phyloP scores from a whole-genome alignment of 2,797 vertebrate species.

The Pipistrellus kuhlii region DNA sequence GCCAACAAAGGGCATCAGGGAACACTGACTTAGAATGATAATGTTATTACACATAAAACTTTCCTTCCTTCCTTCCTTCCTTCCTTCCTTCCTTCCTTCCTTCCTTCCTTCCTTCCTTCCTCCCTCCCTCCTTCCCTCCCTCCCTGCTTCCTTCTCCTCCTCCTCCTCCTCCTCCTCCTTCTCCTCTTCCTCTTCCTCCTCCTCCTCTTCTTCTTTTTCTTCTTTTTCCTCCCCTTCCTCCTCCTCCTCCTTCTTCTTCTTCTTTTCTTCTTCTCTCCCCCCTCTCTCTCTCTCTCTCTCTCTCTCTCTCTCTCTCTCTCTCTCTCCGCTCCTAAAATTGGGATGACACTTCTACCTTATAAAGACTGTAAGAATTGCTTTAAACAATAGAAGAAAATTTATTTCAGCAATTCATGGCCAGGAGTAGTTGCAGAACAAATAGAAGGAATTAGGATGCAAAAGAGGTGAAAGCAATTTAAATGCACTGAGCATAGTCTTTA shows the following conservation, averaged over 20 bases:
- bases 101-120: background rate
- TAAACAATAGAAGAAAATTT: background rate
- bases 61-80: background rate
- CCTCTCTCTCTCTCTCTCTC: accelerated
- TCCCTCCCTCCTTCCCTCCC: too few relatives aligned
- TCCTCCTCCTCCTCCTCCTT: too few relatives aligned
- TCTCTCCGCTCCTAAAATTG: background rate
- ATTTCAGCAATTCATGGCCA: background rate
- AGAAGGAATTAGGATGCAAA: background rate
- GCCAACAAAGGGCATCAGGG: background rate
- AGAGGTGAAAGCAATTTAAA: background rate
- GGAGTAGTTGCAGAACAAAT: background rate
- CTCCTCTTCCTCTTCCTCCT: too few relatives aligned
- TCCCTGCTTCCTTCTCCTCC: background rate
- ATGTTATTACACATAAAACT: background rate
- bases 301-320: accelerated
- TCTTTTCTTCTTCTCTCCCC: too few relatives aligned
- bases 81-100: background rate
- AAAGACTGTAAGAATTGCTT: background rate
- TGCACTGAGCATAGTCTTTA: background rate
- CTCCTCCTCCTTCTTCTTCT: too few relatives aligned
- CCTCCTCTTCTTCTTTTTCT: too few relatives aligned
- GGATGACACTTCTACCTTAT: background rate
- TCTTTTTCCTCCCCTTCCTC: too few relatives aligned
- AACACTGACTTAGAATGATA: background rate